Conservation (phyloP, 2,888 invertebrate species). For the Cryptocephalus primarius region DNA sequence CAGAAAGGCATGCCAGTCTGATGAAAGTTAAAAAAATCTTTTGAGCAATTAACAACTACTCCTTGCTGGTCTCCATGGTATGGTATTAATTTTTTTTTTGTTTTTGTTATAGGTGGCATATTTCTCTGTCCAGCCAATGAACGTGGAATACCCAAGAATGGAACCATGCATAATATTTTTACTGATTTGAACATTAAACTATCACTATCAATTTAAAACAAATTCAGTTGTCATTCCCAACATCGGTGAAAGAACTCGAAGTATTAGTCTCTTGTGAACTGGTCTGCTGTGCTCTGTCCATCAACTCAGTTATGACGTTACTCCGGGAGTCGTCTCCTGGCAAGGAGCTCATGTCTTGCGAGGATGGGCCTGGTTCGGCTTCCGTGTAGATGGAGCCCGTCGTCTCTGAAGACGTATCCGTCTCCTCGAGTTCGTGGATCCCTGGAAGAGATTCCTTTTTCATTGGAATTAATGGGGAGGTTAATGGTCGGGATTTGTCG, state of each 20-base stretch:
- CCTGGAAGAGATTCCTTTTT: conserved; percentile 17
- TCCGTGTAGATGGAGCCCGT: conserved; percentile 20
- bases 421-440: conserved; percentile 23
- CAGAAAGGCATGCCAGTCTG: too few species aligned
- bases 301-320: neutral
- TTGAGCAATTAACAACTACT: too few species aligned
- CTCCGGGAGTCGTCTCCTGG: conserved; percentile 14
- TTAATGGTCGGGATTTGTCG: neutral
- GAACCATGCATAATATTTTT: too few species aligned
- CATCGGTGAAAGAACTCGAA: conserved; percentile 1
- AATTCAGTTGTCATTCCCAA: neutral
- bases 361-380: conserved; percentile 19
- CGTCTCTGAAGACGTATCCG: conserved; percentile 11
- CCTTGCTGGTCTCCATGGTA: too few species aligned
- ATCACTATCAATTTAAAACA: too few species aligned
- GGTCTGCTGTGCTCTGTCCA: neutral
- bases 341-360: conserved; percentile 19
- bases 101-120: too few species aligned
- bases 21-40: too few species aligned
- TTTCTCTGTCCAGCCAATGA: too few species aligned
- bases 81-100: too few species aligned
- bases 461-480: neutral
- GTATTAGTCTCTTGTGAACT: neutral
- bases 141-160: too few species aligned
- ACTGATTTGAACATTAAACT: too few species aligned